Evolutionary conservation across 1,140 invertebrate species (phyloP), one percentile per base, ranked within the genome.

Genomic region (Hylyphantes graminicola): DNA sequence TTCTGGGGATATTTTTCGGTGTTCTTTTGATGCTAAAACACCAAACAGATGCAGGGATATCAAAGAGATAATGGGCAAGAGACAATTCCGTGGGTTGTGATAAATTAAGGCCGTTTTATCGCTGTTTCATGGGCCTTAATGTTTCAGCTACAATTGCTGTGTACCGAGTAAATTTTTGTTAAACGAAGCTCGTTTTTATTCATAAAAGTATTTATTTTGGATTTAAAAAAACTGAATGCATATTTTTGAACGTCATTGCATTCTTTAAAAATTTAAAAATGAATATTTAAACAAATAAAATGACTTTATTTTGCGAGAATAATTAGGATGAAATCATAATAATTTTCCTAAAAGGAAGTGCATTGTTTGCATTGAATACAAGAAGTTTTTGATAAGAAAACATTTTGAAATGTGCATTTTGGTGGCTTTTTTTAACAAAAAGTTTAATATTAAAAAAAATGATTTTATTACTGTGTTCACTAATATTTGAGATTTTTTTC

Each of bases 51-150:
- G 57, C 50, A 64, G 53, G 57, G 17, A 61, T 21, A 15, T 10
- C 67, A 2, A 50, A 15, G 3, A 63, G 55, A 81, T 73, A 81
- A 70, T 63, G 57, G 54, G 21, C 12, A n/a, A 70, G 13, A 73
- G 67, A 81, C 78, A 72, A 81, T 81, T 81, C 59, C 61, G 59
- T 13, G 35, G 54, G 11, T 50, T 21, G 48, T 73, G 79, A 81
- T 81, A 81, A 73, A 81, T 73, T 81, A 63, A 11, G 35, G 50
- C 48, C 53, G 50, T 54, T 70, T 73, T 63, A 81, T 81, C 67
- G n/a, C 77, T 59, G 15, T 63, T 8, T 21, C 12, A 68, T 68
- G 35, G 35, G 35, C 35, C 35, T 35, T 35, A 35, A 35, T 35
- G 35, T 35, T 35, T 35, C 2, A 35, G 35, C 35, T 35, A 35